Evolutionary conservation across 2,888 invertebrate species (phyloP).

Genomic region (Torymus tubicola): DNA sequence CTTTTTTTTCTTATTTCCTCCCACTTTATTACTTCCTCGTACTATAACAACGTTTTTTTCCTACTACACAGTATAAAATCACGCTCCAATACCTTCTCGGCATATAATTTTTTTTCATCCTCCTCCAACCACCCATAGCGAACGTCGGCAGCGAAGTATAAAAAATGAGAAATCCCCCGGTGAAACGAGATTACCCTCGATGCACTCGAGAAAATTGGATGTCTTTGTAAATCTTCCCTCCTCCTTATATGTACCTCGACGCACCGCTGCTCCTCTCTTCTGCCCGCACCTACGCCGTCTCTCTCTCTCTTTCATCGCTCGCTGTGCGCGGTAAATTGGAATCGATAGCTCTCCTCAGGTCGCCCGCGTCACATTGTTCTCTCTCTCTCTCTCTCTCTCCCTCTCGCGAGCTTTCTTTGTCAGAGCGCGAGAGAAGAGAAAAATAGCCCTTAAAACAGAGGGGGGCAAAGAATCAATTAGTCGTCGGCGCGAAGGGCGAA

Average conservation of each 20-base stretch:
- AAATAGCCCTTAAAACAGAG: conserved; percentile 12
- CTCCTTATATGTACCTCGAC: neutral
- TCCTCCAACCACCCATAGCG: too few species aligned
- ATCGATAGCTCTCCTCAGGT: conserved; percentile 33
- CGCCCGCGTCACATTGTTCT: neutral
- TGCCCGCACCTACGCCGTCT: neutral
- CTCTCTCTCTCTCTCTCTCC: neutral
- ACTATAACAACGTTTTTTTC: too few species aligned
- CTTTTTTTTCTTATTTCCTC: too few species aligned
- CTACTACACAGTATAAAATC: too few species aligned
- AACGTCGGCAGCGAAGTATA: neutral
- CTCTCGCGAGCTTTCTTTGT: neutral
- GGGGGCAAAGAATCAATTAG: conserved; percentile 41
- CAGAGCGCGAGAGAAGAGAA: conserved; percentile 3
- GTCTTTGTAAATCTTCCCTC: neutral
- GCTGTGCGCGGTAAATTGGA: conserved; percentile 38
- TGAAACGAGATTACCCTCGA: neutral
- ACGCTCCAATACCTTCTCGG: too few species aligned
- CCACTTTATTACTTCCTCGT: too few species aligned
- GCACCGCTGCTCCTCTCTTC: neutral
- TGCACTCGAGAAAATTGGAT: neutral
- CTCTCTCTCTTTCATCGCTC: neutral
- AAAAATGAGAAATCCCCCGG: neutral
- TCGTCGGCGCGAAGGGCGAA: neutral
- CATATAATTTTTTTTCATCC: too few species aligned